Conservation (phyloP, 23 tunicate genomes). For the Styela plicata region DNA sequence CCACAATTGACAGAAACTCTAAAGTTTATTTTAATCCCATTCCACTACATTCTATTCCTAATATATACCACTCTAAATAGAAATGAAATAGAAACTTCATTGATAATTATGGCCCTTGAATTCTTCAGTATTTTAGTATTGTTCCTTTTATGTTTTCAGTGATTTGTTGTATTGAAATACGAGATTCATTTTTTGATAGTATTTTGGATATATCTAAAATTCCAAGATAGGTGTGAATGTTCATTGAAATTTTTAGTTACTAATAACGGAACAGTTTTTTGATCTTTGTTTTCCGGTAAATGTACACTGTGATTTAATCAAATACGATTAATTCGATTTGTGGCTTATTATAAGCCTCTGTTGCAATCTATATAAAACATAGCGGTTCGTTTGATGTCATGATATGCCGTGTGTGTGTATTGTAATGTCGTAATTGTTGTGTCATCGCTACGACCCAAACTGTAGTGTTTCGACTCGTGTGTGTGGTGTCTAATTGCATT, state of each 20-base stretch:
- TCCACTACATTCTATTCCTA: too few relatives aligned
- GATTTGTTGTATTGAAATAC: too few relatives aligned
- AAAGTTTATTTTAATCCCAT: too few relatives aligned
- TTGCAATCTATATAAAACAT: not conserved
- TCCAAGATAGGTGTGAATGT: too few relatives aligned
- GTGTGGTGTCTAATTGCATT: constrained; percentile 8
- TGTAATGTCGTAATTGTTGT: constrained; percentile 16
- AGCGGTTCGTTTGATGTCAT: constrained; percentile 14
- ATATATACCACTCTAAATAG: too few relatives aligned
- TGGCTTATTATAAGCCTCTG: not conserved
- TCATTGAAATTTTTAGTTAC: not conserved
- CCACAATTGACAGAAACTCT: too few relatives aligned
- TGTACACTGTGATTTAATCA: not conserved
- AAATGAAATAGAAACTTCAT: too few relatives aligned
- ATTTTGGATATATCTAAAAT: too few relatives aligned
- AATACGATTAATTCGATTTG: not conserved
- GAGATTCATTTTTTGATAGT: too few relatives aligned
- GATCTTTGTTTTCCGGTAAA: not conserved
- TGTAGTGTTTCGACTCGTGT: not conserved
- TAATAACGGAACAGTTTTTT: not conserved
- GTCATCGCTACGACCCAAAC: constrained; percentile 1
- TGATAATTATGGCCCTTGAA: too few relatives aligned
- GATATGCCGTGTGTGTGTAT: not conserved
- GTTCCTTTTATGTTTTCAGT: too few relatives aligned
- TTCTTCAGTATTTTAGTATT: too few relatives aligned